Evolutionary conservation across 2,797 vertebrate species (phyloP), one percentile per base, ranked within the genome.

Genomic region (Pelochelys cantorii): DNA sequence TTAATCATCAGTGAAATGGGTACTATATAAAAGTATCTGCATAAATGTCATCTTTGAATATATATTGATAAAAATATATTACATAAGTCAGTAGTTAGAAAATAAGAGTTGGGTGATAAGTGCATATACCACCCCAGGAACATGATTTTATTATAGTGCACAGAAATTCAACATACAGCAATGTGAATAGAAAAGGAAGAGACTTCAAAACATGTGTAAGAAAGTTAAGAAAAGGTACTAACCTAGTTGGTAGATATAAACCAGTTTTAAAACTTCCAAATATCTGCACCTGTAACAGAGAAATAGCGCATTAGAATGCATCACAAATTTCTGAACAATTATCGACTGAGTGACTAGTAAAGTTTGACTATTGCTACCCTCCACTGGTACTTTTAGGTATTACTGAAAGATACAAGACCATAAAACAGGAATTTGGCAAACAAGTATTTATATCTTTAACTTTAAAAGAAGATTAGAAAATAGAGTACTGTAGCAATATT

Each of bases 241-340:
- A 99, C 99, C 99, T 99, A 93, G 99, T 99, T 95, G 99, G 99
- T 92, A 99, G 98, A 98, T 99, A 99, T 87, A 99, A 98, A 86
- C 99, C 99, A 29, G 99, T 99, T 98, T 99, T 99, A 98, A 99
- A 99, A 97, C 99, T 99, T 97, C 99, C 99, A 98, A 99, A 99
- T 97, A 99, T 99, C 97, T 99, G 98, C 90, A 99, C 99, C 99
- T 99, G 97, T 86, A 92, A 98, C 37, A 96, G 10, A 98, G 93
- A 81, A 93, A 95, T 7, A 89, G 17, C 14, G 81, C 5, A 87
- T 9, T 68, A 90, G 59, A 97, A 87, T 93, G 91, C 17, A 60
- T 13, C 65, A n/a, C 89, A 83, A 90, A 84, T 15, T 81, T 31
- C 54, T 68, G 62, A 55, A 87, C n/a, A 34, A 59, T 78, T 53